Percentiles rank a stretch among this genome's conserved stretches.
Evolutionary conservation across 2,888 invertebrate species (phyloP).

Genomic region (Lasius platythorax): DNA sequence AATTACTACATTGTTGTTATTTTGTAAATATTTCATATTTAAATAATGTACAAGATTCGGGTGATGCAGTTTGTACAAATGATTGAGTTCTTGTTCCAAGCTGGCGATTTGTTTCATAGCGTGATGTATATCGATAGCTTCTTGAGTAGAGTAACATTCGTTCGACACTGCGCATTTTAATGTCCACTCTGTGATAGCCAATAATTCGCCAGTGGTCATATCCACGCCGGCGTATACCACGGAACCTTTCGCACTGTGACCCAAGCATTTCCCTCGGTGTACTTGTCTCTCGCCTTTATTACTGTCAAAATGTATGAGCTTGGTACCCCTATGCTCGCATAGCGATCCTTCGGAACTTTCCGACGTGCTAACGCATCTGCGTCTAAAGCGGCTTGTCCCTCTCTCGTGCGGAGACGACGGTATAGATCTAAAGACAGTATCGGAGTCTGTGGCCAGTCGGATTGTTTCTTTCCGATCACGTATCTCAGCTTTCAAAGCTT

Average conservation of each 20-base stretch:
- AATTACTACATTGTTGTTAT: conserved; percentile 89
- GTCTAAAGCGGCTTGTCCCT: conserved; percentile 79
- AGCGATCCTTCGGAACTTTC: conserved; percentile 87
- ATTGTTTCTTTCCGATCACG: conserved; percentile 86
- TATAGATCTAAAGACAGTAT: conserved; percentile 77
- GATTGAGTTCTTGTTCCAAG: conserved; percentile 93
- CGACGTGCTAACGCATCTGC: conserved; percentile 87
- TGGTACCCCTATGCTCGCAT: conserved; percentile 88
- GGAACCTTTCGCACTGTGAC: conserved; percentile 92
- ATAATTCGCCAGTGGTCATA: conserved; percentile 90
- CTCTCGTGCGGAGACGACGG: conserved; percentile 83
- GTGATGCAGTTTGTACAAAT: conserved; percentile 91
- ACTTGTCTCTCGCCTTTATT: conserved; percentile 88
- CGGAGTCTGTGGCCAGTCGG: conserved; percentile 74
- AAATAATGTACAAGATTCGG: conserved; percentile 92
- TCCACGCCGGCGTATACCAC: conserved; percentile 93
- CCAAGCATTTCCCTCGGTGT: conserved; percentile 92
- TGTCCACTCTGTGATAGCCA: conserved; percentile 93
- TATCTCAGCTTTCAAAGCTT: conserved; percentile 91
- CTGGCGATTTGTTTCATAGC: conserved; percentile 88
- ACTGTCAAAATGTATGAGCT: conserved; percentile 87
- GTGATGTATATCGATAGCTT: conserved; percentile 80
- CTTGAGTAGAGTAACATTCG: conserved; percentile 61
- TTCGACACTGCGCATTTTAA: conserved; percentile 84
- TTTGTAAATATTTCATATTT: conserved; percentile 89